Evolutionary conservation across 2,113 vertebrate species (phyloP).

Genomic region (Megalops atlanticus): DNA sequence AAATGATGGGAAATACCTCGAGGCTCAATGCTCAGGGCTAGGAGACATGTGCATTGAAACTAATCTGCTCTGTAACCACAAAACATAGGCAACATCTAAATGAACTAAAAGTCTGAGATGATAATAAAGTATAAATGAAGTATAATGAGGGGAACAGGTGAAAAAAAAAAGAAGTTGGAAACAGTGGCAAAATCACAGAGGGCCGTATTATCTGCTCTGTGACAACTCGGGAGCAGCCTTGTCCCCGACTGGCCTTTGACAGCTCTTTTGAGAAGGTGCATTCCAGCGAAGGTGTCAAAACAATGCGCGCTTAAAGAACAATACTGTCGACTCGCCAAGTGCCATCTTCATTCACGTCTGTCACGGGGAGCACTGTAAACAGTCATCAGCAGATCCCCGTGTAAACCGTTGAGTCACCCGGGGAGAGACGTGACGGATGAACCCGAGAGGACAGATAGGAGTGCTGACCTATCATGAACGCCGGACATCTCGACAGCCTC

Average conservation of each 20-base stretch:
- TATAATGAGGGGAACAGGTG: not conserved
- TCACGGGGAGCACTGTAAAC: conserved; percentile 48
- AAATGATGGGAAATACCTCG: too few relatives aligned
- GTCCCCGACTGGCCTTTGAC: conserved; percentile 1
- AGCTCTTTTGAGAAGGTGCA: conserved; percentile 44
- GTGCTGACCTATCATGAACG: not conserved
- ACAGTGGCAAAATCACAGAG: not conserved
- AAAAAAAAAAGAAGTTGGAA: not conserved
- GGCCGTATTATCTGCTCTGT: not conserved
- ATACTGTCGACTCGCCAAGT: conserved; percentile 64
- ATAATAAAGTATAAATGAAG: not conserved
- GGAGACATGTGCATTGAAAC: too few relatives aligned
- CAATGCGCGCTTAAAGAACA: conserved; percentile 45
- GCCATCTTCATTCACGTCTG: conserved; percentile 64
- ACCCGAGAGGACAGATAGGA: not conserved
- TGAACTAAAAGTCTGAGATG: not conserved
- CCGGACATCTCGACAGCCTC: not conserved
- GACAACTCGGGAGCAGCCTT: not conserved
- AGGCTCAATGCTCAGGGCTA: too few relatives aligned
- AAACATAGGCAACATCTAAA: not conserved
- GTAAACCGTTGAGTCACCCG: not conserved
- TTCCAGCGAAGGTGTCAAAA: conserved; percentile 61
- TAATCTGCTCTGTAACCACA: not conserved
- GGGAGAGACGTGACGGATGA: not conserved
- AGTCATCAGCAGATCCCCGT: conserved; percentile 52